A percentile compares a stretch with the other conserved stretches of the same genome.
phyloP scores from a whole-genome alignment of 1,140 invertebrate genomes.

The Littorina saxatilis region DNA sequence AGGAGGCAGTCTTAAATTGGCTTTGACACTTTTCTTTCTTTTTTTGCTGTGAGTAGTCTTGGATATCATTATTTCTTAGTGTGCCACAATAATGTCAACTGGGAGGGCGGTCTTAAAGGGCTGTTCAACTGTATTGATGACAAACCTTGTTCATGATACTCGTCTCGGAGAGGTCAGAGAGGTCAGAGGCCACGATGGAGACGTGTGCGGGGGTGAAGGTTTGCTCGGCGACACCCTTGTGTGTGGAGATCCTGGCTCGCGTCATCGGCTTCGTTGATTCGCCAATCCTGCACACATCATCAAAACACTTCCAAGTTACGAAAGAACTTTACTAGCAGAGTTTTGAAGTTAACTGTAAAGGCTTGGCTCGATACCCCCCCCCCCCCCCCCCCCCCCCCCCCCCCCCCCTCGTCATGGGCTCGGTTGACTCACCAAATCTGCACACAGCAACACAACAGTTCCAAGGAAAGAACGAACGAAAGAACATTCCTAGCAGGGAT shows the following conservation, averaged over 20 bases:
- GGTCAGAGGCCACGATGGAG: conserved; percentile 66
- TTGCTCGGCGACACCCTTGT: conserved; percentile 67
- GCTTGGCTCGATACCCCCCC: too few species aligned
- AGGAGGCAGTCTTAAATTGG: too few species aligned
- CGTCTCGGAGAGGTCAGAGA: conserved; percentile 65
- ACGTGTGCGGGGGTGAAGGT: conserved; percentile 69
- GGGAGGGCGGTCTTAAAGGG: too few species aligned
- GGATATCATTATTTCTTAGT: too few species aligned
- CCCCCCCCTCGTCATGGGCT: not conserved
- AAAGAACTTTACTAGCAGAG: not conserved
- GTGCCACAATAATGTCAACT: too few species aligned
- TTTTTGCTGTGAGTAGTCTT: too few species aligned
- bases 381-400: not conserved
- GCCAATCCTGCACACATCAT: conserved; percentile 71
- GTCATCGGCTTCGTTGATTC: conserved; percentile 70
- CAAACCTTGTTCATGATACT: conserved; percentile 70
- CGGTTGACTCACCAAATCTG: not conserved
- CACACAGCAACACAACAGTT: not conserved
- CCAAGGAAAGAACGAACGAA: not conserved
- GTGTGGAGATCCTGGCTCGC: conserved; percentile 71
- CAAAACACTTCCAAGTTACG: not conserved
- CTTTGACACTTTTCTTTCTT: too few species aligned
- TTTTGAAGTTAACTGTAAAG: not conserved
- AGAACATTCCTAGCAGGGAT: too few species aligned
- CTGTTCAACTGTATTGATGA: too few species aligned